Percentiles rank a stretch among this genome's conserved stretches.
phyloP scores from a whole-genome alignment of 2,888 invertebrate species.

The Lasius platythorax region DNA sequence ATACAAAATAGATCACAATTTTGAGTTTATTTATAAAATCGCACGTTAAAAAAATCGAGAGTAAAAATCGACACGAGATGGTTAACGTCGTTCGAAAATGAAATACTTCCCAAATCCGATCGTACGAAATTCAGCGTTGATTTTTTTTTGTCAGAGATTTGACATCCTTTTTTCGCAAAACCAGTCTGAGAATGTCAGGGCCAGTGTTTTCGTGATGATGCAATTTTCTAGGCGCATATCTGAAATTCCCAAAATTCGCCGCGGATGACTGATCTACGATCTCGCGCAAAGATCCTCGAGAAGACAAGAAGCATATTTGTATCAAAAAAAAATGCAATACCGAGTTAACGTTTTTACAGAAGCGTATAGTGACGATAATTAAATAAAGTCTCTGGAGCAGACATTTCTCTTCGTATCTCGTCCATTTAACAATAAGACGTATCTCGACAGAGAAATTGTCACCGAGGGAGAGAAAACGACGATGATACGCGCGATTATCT shows the following conservation, averaged over 20 bases:
- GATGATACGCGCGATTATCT: conserved; percentile 17
- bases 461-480: not conserved
- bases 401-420: not conserved
- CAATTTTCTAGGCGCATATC: not conserved
- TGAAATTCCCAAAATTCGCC: not conserved
- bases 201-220: conserved; percentile 14
- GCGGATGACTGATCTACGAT: too few relatives aligned
- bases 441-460: conserved; percentile 11
- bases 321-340: too few relatives aligned
- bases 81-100: conserved; percentile 5
- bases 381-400: not conserved
- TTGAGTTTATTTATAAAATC: not conserved
- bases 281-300: too few relatives aligned
- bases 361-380: not conserved
- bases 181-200: conserved; percentile 16
- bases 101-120: conserved; percentile 25
- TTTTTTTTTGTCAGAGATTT: conserved; percentile 6
- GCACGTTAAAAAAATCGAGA: not conserved
- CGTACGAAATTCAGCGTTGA: not conserved
- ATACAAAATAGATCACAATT: not conserved
- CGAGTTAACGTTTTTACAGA: not conserved
- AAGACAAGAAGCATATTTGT: too few relatives aligned
- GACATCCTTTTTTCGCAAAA: conserved; percentile 14
- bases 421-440: not conserved
- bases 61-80: not conserved